Base-by-base conservation (phyloP, 2,113 vertebrate species). In the Xiphophorus maculatus region DNA sequence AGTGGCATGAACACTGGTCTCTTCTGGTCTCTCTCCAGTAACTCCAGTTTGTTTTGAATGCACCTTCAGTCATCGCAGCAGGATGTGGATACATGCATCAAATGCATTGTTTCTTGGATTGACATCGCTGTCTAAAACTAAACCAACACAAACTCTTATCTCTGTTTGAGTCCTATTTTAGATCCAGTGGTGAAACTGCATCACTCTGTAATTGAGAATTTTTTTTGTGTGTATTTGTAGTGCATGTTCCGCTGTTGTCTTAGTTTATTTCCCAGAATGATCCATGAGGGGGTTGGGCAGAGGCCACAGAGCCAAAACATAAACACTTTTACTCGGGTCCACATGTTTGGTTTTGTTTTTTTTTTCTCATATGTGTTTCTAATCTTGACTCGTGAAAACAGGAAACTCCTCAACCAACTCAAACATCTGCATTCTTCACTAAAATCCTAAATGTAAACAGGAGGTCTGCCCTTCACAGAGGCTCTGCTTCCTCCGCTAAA, bases 281-380 rank as follows among this genome's bases (percentile, higher is more conserved):
- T 63, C 67, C 51, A 14, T 68, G 19, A 25, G 28, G 13, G 27
- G 5, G 17, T 37, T 54, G 71, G n/a, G 22, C 27, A 63, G 44
- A 10, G 44, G 67, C 25, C 0, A 8, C 37, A 30, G n/a, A 33
- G 48, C 27, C 32, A 66, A 65, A 72, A 58, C 28, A 33, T 25
- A 54, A 69, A 68, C 27, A 65, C 32, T 54, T 63, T 9, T 22
- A 11, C 37, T 40, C 63, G 1, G 8, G 11, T 44, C 35, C 15
- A 19, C 13, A 6, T 65, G 37, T 32, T 42, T 69, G 66, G 22
- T 62, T 82, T 76, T 62, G n/a, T 66, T 28, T 15, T 76, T 63
- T 27, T 66, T 28, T 33, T 14, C 54, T 73, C 12, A 65, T 80
- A 63, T 72, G 67, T 73, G 30, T 65, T n/a, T 48, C 44, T 48